A percentile compares a stretch with the other conserved stretches of the same genome.
Evolutionary conservation across 2,113 vertebrate species (phyloP).

Genomic region (Eulemur rufifrons): DNA sequence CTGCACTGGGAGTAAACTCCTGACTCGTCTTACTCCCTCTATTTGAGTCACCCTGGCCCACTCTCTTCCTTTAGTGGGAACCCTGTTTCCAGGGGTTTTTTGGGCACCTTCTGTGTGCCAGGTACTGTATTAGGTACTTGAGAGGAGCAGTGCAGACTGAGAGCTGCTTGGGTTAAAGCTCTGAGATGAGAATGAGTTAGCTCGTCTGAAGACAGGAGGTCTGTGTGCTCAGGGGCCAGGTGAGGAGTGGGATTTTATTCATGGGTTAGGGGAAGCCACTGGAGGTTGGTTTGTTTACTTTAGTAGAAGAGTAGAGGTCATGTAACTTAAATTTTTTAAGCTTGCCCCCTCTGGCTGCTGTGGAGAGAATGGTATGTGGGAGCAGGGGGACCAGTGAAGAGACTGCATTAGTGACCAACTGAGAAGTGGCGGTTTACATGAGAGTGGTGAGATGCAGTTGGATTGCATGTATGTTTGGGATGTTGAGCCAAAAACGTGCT

Average conservation of each 20-base stretch:
- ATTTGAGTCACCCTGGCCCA: background rate
- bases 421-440: background rate
- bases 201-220: background rate
- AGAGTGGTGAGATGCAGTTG: background rate
- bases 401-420: background rate
- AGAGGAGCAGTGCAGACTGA: background rate
- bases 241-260: background rate
- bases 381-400: background rate
- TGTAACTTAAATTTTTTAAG: background rate
- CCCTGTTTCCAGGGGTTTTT: background rate
- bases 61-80: background rate
- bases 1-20: background rate
- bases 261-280: background rate
- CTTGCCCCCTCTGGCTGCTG: background rate
- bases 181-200: background rate
- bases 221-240: background rate
- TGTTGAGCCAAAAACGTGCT: background rate
- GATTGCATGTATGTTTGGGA: background rate
- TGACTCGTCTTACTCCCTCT: background rate
- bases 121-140: background rate
- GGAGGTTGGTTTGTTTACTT: background rate
- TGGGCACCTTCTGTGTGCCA: background rate
- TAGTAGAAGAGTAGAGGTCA: background rate
- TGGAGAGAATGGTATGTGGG: background rate
- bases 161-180: conserved; percentile 20